Percentiles rank a stretch among this genome's conserved stretches.
These are phyloP conservation scores for Epirrhoe alternata DNA, from an alignment of 2,888 invertebrate genomes.

Conservation along the genomic window DNA sequence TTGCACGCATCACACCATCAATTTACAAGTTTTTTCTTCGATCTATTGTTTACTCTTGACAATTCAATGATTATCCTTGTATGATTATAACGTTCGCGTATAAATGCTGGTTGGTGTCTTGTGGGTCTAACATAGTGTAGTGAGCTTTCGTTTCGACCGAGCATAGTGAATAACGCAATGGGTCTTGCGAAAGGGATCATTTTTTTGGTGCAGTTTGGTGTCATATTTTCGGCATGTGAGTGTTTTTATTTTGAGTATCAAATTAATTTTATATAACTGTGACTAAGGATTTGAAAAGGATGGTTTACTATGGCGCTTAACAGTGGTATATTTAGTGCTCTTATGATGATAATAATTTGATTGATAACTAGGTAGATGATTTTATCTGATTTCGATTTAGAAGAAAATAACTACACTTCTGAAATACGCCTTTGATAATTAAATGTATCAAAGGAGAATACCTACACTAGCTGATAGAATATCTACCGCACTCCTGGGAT, in stretches of 20 bases:
- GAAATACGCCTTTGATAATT: too few relatives aligned
- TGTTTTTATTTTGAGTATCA: conserved; percentile 24
- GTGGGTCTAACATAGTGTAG: conserved; percentile 41
- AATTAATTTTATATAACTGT: not conserved
- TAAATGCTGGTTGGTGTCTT: conserved; percentile 26
- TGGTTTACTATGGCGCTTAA: not conserved
- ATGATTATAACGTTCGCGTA: conserved; percentile 21
- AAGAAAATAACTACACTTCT: too few relatives aligned
- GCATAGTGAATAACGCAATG: conserved; percentile 49
- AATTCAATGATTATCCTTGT: conserved; percentile 22
- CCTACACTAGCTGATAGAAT: too few relatives aligned
- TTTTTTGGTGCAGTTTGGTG: conserved; percentile 48
- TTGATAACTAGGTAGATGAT: too few relatives aligned
- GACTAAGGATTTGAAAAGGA: not conserved
- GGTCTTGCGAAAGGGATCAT: conserved; percentile 47
- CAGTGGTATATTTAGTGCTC: too few relatives aligned
- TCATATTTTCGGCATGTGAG: conserved; percentile 57
- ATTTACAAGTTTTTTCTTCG: conserved; percentile 9
- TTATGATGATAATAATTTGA: too few relatives aligned
- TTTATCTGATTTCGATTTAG: too few relatives aligned
- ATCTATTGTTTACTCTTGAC: conserved; percentile 14
- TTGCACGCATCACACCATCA: not conserved
- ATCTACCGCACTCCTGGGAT: too few relatives aligned
- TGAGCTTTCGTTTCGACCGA: conserved; percentile 51
- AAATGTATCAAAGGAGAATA: too few relatives aligned